Conservation (phyloP, 2,888 invertebrate genomes). For the Chrysodeixis includens region DNA sequence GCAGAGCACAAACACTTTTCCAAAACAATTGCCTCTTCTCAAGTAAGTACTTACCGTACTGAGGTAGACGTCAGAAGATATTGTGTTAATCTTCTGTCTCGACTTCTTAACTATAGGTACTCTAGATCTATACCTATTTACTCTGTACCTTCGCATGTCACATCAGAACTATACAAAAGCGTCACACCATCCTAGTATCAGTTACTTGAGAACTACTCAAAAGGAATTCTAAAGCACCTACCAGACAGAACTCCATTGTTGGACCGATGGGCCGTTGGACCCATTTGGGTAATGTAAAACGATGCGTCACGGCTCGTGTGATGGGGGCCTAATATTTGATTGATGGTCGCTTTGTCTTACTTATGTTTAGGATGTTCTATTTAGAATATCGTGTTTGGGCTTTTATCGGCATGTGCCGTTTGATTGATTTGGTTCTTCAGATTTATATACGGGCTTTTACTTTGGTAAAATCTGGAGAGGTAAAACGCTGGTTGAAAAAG, state of each 20-base stretch:
- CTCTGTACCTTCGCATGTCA: background rate
- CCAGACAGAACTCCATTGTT: slow-evolving; percentile 43
- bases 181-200: slow-evolving; percentile 11
- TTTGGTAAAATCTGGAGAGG: background rate
- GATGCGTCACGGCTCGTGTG: slow-evolving; percentile 32
- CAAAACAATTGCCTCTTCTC: background rate
- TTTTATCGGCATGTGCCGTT: background rate
- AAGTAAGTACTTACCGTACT: too few species aligned
- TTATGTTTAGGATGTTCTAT: slow-evolving; percentile 14
- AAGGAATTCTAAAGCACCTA: slow-evolving; percentile 16
- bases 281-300: slow-evolving; percentile 40
- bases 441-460: background rate
- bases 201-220: slow-evolving; percentile 30
- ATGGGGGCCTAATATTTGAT: slow-evolving; percentile 27
- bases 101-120: too few species aligned
- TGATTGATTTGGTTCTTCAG: slow-evolving; percentile 10
- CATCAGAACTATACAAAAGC: slow-evolving; percentile 7
- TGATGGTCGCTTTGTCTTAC: slow-evolving; percentile 29
- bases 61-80: too few species aligned
- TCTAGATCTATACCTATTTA: too few species aligned
- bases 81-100: too few species aligned
- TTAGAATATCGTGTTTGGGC: background rate
- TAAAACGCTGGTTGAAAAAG: too few species aligned
- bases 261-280: slow-evolving; percentile 26
- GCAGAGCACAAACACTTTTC: too few species aligned